Evolutionary conservation across 2,888 invertebrate species (phyloP).

Genomic region (Eristalis pertinax): DNA sequence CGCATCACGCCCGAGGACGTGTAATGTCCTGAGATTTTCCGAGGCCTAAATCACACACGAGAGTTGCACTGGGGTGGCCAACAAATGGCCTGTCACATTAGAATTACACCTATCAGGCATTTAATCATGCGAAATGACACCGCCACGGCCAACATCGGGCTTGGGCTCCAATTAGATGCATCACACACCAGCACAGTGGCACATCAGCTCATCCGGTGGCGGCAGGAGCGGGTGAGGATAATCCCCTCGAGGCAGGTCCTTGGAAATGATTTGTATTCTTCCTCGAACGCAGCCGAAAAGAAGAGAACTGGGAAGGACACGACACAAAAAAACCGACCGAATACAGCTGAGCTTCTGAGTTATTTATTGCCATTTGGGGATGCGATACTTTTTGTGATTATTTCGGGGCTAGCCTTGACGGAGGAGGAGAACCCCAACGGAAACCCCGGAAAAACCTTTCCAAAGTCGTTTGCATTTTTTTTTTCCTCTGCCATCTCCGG

Average conservation of each 20-base stretch:
- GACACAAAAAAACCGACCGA: slow-evolving; percentile 5
- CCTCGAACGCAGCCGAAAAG: background rate
- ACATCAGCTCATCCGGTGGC: background rate
- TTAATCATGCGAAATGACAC: slow-evolving; percentile 36
- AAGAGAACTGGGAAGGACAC: background rate
- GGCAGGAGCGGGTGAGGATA: background rate
- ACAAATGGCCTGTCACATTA: slow-evolving; percentile 19
- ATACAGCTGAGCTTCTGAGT: slow-evolving; percentile 27
- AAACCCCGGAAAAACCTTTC: background rate
- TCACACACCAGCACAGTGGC: slow-evolving; percentile 3
- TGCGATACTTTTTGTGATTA: slow-evolving; percentile 42
- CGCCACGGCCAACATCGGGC: slow-evolving; percentile 19
- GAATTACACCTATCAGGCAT: slow-evolving; percentile 37
- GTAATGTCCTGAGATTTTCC: slow-evolving; percentile 11
- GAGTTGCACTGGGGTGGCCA: slow-evolving; percentile 4
- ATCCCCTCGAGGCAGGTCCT: slow-evolving; percentile 38
- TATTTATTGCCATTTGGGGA: slow-evolving; percentile 57
- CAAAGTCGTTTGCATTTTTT: background rate
- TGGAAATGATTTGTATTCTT: slow-evolving; percentile 28
- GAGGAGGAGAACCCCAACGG: background rate
- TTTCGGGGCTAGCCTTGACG: background rate
- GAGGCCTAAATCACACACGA: slow-evolving; percentile 24
- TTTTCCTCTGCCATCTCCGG: background rate
- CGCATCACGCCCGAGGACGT: slow-evolving; percentile 21
- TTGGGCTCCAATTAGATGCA: slow-evolving; percentile 52